Conservation (phyloP, 2,113 vertebrate genomes). For the Anser brachyrhynchus region DNA sequence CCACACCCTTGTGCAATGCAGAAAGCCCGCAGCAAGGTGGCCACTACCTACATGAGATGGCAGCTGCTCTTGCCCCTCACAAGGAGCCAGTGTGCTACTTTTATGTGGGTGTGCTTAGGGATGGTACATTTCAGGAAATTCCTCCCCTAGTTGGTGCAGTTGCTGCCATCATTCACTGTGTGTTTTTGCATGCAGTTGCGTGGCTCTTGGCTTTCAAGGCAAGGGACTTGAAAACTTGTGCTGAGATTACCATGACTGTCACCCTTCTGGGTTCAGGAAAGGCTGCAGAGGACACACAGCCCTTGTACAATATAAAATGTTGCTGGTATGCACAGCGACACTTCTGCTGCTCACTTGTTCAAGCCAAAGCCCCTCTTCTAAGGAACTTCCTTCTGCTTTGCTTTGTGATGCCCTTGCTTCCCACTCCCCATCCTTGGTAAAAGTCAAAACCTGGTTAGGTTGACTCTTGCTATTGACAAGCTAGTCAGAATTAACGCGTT, state of each 20-base stretch:
- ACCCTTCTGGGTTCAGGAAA: neutral
- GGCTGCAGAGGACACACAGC: neutral
- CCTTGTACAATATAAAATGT: too few relatives aligned
- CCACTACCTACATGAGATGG: fast-evolving
- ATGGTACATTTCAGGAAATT: neutral
- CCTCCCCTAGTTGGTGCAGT: neutral
- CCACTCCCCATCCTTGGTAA: neutral
- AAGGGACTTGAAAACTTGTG: neutral
- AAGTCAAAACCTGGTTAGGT: neutral
- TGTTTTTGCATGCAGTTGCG: neutral
- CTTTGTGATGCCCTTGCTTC: neutral
- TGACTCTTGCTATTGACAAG: neutral
- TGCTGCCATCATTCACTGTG: neutral
- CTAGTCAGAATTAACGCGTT: neutral
- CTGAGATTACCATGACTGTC: fast-evolving
- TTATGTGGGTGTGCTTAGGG: too few relatives aligned
- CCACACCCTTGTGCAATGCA: fast-evolving
- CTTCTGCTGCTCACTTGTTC: neutral
- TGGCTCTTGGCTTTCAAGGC: neutral
- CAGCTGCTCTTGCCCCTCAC: neutral
- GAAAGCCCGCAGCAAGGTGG: neutral
- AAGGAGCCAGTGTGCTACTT: neutral
- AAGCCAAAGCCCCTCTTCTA: neutral
- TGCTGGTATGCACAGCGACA: neutral
- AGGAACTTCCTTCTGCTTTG: neutral